Evolutionary conservation across 2,113 vertebrate species (phyloP), one percentile per base, ranked within the genome.

Genomic region (Macaca mulatta): DNA sequence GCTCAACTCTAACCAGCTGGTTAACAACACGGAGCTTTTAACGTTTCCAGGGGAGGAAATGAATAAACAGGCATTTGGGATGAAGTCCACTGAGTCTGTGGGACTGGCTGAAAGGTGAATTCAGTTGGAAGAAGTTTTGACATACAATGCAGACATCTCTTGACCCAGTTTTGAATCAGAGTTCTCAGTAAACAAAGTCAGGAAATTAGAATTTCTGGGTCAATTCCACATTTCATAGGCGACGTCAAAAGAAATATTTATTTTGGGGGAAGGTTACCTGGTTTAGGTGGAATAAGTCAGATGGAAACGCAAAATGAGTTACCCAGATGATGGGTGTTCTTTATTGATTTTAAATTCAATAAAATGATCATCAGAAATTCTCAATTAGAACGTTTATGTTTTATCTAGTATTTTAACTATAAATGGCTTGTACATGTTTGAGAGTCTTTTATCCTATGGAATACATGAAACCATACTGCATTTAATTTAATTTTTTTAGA

Each of bases 1-100:
- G 97, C 98, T 98, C 96, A 84, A 64, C 93, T 97, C 97, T 86
- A 35, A 86, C 97, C 98, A 98, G 98, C 98, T 98, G 98, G 96
- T 97, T 96, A 97, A 98, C 97, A 98, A 83, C 97, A 80, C 74
- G 40, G 96, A 86, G 70, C 88, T 96, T 96, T 98, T 96, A 96
- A 97, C 27, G 72, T 95, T 97, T 40, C 97, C 61, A 67, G 83
- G 89, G 82, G 78, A 59, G 82, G 93, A 80, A 89, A 57, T 84
- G 97, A 96, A 77, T 80, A 96, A 90, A 87, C 64, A 70, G 90
- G 95, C 83, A 2, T 43, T 59, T 27, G 80, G 91, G 80, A 50
- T n/a, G 87, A 92, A 72, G 90, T 80, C 12, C 7, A 55, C 87
- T 70, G 52, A 25, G 92, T 95, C 79, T 1, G 1, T 13, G 35